A percentile compares a stretch with the other conserved stretches of the same genome.
Evolutionary conservation across 2,113 vertebrate species (phyloP).

Genomic region (Callocephalon fimbriatum): DNA sequence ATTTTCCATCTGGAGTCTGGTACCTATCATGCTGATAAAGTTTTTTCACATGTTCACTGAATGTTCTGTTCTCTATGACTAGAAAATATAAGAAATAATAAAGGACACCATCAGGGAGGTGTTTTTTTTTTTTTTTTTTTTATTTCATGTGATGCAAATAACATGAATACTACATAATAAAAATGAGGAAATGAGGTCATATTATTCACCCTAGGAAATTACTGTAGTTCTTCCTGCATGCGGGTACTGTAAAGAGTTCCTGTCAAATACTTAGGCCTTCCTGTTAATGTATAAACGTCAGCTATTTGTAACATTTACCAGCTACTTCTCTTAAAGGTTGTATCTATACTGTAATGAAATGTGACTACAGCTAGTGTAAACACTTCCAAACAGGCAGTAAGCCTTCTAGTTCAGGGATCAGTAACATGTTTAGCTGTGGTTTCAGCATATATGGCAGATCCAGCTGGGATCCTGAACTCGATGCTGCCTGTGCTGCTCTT

Average conservation of each 20-base stretch:
- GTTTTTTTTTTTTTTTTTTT: not conserved
- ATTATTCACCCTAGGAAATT: slow-evolving; percentile 21
- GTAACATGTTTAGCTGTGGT: not conserved
- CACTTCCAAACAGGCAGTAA: not conserved
- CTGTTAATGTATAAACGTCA: not conserved
- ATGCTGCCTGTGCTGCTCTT: not conserved
- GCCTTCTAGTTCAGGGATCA: not conserved
- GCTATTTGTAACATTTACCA: not conserved
- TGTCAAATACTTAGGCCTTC: not conserved
- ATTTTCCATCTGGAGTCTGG: not conserved
- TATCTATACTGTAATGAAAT: not conserved
- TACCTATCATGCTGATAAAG: not conserved
- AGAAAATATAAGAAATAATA: not conserved
- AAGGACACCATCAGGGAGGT: not conserved
- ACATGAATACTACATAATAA: not conserved
- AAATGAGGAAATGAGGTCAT: slow-evolving; percentile 36
- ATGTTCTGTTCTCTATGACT: not conserved
- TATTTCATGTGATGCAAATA: slow-evolving; percentile 7
- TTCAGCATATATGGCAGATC: not conserved
- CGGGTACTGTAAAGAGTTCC: not conserved
- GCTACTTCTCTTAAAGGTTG: not conserved
- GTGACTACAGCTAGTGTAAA: not conserved
- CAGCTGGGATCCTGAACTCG: not conserved
- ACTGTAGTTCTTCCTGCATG: not conserved
- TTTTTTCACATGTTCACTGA: not conserved